Evolutionary conservation across 2,113 vertebrate genomes (phyloP).

Genomic region (Nesoenas mayeri): DNA sequence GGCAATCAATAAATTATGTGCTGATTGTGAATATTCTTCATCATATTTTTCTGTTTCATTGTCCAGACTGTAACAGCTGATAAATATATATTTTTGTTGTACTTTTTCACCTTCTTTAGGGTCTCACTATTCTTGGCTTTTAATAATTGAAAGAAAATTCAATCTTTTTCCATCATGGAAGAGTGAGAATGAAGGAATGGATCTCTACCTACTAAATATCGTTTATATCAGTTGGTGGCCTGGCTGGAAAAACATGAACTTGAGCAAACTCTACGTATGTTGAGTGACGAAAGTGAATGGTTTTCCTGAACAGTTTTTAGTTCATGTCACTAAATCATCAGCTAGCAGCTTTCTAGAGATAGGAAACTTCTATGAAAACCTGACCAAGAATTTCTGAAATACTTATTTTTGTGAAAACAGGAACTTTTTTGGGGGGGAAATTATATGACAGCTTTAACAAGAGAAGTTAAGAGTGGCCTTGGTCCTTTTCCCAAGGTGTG

Average conservation of each 20-base stretch:
- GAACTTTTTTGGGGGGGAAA: background rate
- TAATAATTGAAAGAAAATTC: slow-evolving; percentile 9
- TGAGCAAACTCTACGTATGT: background rate
- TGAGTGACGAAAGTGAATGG: background rate
- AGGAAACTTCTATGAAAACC: background rate
- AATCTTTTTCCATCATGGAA: background rate
- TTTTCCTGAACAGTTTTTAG: background rate
- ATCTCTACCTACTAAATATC: background rate
- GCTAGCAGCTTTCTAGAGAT: background rate
- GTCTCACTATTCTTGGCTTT: slow-evolving; percentile 16
- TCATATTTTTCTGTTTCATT: slow-evolving; percentile 48
- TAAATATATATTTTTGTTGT: slow-evolving; percentile 1
- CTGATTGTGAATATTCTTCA: slow-evolving; percentile 47
- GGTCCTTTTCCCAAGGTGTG: background rate
- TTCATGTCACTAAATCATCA: background rate
- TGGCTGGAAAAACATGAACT: background rate
- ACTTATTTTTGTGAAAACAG: background rate
- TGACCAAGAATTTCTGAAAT: background rate
- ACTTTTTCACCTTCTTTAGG: slow-evolving; percentile 28
- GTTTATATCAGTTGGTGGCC: background rate
- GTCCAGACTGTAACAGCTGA: background rate
- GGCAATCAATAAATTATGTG: slow-evolving; percentile 56
- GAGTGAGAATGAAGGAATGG: background rate
- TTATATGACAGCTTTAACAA: background rate
- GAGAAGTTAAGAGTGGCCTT: background rate